A percentile compares a stretch with the other conserved stretches of the same genome.
phyloP scores from a whole-genome alignment of 2,888 invertebrate genomes.

The Cataglyphis altisquamis region DNA sequence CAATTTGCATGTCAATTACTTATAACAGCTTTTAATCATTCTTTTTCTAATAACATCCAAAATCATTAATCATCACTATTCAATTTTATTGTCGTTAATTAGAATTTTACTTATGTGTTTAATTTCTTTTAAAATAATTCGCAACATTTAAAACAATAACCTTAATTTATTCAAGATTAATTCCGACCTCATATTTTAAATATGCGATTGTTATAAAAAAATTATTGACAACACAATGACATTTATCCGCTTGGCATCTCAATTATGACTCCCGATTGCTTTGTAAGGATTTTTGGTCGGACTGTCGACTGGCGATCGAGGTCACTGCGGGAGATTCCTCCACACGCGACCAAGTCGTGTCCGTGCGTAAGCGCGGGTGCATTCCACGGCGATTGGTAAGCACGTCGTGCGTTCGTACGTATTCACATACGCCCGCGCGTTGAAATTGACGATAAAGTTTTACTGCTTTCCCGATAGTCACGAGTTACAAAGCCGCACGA shows the following conservation, averaged over 20 bases:
- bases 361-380: conserved; percentile 35
- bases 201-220: not conserved
- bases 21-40: not conserved
- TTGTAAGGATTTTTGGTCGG: not conserved
- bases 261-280: not conserved
- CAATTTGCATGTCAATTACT: not conserved
- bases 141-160: not conserved
- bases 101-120: not conserved
- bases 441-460: conserved; percentile 77
- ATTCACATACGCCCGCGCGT: conserved; percentile 37
- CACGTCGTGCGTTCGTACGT: conserved; percentile 1
- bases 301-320: not conserved
- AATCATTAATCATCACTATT: no score
- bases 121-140: not conserved
- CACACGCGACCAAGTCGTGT: conserved; percentile 19
- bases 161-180: not conserved
- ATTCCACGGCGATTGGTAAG: conserved; percentile 50
- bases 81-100: not conserved
- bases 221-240: not conserved
- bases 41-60: not conserved
- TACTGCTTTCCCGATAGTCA: conserved; percentile 76
- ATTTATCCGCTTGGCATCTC: not conserved
- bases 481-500: conserved; percentile 73
- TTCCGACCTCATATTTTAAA: not conserved
- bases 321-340: not conserved